Evolutionary conservation across 2,888 invertebrate genomes (phyloP), one percentile per base, ranked within the genome.

Genomic region (Cosmia pyralina): DNA sequence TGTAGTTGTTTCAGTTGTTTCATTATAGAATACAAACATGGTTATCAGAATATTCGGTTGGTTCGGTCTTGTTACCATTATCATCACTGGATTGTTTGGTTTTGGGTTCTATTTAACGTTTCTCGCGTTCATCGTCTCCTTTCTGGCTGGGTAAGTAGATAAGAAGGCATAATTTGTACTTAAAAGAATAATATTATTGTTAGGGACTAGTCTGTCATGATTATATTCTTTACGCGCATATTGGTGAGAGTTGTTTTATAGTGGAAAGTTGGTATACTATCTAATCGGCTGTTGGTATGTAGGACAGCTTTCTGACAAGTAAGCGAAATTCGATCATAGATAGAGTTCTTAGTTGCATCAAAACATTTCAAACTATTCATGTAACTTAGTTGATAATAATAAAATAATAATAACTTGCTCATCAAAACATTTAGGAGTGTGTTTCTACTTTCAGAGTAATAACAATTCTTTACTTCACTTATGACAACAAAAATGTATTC

Each of bases 21-120:
- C 80, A 57, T 34, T 68, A 83, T 72, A 87, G 67, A 82, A 77
- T 78, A 57, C 59, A 86, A 88, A 69, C 65, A 95, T 95, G 94
- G 87, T 86, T 72, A 86, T 90, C 69, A 93, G 89, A 88, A 87
- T 95, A 72, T 81, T 90, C 3, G 89, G 93, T 70, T 96, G 96
- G 96, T 94, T 94, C 85, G 92, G 93, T 77, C 90, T 96, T 67
- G 89, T 95, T 79, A 94, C 96, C 44, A 89, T 96, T 66, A 93
- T 95, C 76, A 83, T 92, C 55, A 93, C 94, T 79, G 94, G 95
- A 69, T 89, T 96, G 82, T 90, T 95, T 85, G 96, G 96, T 67
- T 91, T 96, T 80, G 92, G 94, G 70, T 89, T 93, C 81, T 96
- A 95, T 87, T 82, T 96, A 77, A 92, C 93, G 75, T 85, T 95